Percentiles rank a stretch among this genome's conserved stretches.
Evolutionary conservation across 2,888 invertebrate genomes (phyloP).

Genomic region (Hemicrepidius hirtus): DNA sequence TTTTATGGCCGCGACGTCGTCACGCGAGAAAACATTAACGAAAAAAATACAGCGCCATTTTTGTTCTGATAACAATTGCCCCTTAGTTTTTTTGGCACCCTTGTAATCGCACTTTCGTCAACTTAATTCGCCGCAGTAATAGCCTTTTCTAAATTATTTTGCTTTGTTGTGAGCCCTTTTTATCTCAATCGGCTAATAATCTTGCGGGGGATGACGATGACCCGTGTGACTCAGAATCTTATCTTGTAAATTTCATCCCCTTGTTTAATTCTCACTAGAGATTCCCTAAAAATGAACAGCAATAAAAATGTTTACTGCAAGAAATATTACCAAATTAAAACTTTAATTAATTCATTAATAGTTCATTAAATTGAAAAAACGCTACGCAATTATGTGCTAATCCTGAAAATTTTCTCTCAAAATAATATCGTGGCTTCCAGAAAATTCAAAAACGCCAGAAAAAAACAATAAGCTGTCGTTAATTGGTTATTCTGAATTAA

Average conservation of each 20-base stretch:
- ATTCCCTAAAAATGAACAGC: too few species aligned
- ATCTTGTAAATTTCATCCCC: constrained; percentile 14
- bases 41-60: constrained; percentile 64
- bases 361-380: too few species aligned
- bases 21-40: constrained; percentile 63
- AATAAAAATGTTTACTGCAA: too few species aligned
- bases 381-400: too few species aligned
- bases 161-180: constrained; percentile 28
- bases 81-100: constrained; percentile 39
- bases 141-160: constrained; percentile 29
- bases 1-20: constrained; percentile 61
- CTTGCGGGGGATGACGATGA: constrained; percentile 10
- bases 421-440: too few species aligned
- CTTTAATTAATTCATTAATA: too few species aligned
- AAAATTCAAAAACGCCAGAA: too few species aligned
- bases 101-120: constrained; percentile 6
- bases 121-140: constrained; percentile 34
- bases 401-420: too few species aligned
- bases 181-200: constrained; percentile 31
- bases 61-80: constrained; percentile 59
- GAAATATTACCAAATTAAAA: too few species aligned
- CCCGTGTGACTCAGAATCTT: constrained; percentile 25
- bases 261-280: constrained; percentile 5
- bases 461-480: too few species aligned
- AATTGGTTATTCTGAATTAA: too few species aligned